Conservation (phyloP, 2,113 vertebrate species). For the Sakesphorus luctuosus region DNA sequence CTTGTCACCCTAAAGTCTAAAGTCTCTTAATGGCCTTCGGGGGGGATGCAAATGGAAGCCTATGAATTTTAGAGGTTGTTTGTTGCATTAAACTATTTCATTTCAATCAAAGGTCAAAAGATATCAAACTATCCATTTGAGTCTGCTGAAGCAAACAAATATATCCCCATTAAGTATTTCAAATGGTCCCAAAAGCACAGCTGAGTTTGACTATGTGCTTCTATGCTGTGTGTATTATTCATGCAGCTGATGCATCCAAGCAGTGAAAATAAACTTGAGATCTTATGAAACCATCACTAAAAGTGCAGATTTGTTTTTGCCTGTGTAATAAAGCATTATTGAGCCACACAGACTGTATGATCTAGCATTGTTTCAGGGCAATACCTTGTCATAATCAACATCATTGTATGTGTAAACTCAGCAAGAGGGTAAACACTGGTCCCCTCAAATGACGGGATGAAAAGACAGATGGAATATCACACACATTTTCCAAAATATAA, state of each 20-base stretch:
- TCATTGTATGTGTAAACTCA: conserved; percentile 79
- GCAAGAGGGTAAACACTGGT: conserved; percentile 81
- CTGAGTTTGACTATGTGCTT: neutral
- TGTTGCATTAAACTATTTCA: conserved; percentile 54
- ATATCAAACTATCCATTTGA: conserved; percentile 47
- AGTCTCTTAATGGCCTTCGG: conserved; percentile 40
- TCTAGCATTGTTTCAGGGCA: conserved; percentile 76
- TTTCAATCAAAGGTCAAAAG: conserved; percentile 61
- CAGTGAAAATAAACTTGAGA: conserved; percentile 73
- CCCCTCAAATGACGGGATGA: conserved; percentile 76
- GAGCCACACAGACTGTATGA: conserved; percentile 72
- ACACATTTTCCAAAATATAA: conserved; percentile 84
- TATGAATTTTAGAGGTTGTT: conserved; percentile 42
- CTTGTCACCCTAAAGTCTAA: conserved; percentile 56
- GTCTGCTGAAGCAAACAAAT: conserved; percentile 58
- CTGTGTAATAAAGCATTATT: conserved; percentile 79
- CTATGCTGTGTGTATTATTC: neutral
- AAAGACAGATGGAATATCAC: conserved; percentile 81
- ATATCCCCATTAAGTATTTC: conserved; percentile 40
- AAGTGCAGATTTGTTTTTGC: conserved; percentile 76
- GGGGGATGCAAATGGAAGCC: conserved; percentile 62
- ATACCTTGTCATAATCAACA: conserved; percentile 82
- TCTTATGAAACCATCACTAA: conserved; percentile 71
- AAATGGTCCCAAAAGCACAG: conserved; percentile 49
- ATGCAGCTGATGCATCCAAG: conserved; percentile 6